These are phyloP conservation scores for Loxodonta africana DNA, from an alignment of 2,113 vertebrate species.

Conservation along the genomic window DNA sequence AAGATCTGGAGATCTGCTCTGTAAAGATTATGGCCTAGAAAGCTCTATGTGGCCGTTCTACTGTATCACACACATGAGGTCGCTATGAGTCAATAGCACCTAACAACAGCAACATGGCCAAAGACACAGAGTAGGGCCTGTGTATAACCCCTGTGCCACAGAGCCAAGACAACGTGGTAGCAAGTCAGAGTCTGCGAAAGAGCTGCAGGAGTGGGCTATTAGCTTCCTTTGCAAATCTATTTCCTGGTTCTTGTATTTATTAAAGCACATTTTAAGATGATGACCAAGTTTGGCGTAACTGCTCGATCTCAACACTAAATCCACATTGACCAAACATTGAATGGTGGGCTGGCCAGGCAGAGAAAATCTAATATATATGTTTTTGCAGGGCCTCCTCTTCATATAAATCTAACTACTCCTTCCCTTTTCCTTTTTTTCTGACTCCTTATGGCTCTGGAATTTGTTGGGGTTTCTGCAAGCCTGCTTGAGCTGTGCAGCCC, in stretches of 20 bases:
- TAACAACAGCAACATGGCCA: too few relatives aligned
- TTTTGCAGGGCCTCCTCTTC: slow-evolving; percentile 62
- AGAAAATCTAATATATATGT: slow-evolving; percentile 74
- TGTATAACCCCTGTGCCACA: rapidly evolving
- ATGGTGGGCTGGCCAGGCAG: slow-evolving; percentile 49
- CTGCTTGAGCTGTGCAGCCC: not conserved
- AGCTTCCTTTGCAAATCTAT: not conserved
- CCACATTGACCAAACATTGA: slow-evolving; percentile 58
- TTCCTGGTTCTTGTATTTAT: not conserved
- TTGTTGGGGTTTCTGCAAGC: slow-evolving; percentile 69
- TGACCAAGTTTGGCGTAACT: not conserved
- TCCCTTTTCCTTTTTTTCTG: not conserved
- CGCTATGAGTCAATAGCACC: too few relatives aligned
- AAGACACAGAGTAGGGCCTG: not conserved
- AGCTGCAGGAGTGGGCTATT: not conserved
- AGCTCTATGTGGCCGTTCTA: too few relatives aligned
- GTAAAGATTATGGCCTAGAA: too few relatives aligned
- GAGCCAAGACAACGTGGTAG: rapidly evolving
- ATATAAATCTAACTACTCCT: slow-evolving; percentile 41
- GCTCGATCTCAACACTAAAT: slow-evolving; percentile 49
- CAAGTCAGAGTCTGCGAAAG: not conserved
- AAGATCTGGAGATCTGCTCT: too few relatives aligned
- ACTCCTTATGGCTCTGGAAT: slow-evolving; percentile 65
- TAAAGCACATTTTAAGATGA: slow-evolving; percentile 59
- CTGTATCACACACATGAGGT: too few relatives aligned